Percentiles rank a stretch among this genome's conserved stretches.
Conservation (phyloP, 2,797 vertebrate species). For the Clamator glandarius region DNA sequence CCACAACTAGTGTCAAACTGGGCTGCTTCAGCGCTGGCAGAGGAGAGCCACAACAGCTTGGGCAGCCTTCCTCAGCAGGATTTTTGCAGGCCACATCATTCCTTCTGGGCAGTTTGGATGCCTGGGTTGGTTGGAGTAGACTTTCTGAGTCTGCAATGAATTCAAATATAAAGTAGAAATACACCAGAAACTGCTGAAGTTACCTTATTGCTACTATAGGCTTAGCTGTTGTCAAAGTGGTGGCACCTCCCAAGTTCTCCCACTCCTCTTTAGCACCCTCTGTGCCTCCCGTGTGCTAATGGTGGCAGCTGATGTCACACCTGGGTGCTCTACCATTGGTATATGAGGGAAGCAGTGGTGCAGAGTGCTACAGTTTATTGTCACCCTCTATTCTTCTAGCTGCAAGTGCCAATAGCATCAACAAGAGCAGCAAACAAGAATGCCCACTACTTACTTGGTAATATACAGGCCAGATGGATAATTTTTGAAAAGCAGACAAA, state of each 20-base stretch:
- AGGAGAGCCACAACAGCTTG: neutral
- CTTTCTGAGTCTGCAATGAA: neutral
- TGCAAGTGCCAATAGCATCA: neutral
- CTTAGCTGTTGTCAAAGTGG: neutral
- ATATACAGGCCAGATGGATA: neutral
- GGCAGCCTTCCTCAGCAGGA: neutral
- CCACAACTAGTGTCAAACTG: neutral
- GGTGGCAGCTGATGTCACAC: neutral
- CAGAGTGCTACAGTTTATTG: neutral
- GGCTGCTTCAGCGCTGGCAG: neutral
- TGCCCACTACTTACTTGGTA: neutral
- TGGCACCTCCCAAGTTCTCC: neutral
- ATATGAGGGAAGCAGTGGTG: neutral
- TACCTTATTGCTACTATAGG: neutral
- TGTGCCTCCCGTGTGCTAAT: neutral
- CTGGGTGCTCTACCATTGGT: neutral
- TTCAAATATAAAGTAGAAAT: neutral
- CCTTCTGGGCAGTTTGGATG: neutral
- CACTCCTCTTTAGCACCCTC: neutral
- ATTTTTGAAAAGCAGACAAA: slow-evolving; percentile 1
- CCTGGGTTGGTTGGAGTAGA: neutral
- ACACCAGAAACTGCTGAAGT: neutral
- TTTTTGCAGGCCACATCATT: neutral
- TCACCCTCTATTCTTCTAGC: neutral
- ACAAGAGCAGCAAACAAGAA: neutral